Conservation (phyloP, 2,797 vertebrate genomes). For the Holocentrus rufus region DNA sequence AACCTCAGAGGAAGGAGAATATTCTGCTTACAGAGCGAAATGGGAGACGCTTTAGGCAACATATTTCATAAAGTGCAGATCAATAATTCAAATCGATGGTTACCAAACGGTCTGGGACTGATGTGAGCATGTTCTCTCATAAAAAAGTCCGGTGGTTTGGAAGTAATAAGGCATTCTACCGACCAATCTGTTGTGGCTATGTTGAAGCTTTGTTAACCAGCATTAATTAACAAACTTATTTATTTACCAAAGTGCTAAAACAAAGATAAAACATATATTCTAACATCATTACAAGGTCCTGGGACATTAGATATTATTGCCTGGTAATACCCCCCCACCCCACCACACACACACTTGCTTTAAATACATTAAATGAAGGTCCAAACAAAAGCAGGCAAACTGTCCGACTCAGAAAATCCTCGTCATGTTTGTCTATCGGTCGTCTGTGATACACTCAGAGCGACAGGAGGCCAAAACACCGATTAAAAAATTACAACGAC, state of each 20-base stretch:
- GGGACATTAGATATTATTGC: constrained; percentile 66
- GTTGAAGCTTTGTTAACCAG: constrained; percentile 53
- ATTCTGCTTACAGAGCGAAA: constrained; percentile 37
- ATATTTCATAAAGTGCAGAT: constrained; percentile 74
- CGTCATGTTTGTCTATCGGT: constrained; percentile 48
- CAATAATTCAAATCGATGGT: constrained; percentile 44
- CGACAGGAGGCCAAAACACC: constrained; percentile 68
- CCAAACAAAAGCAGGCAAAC: constrained; percentile 69
- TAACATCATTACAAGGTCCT: constrained; percentile 45
- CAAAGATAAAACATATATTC: constrained; percentile 16
- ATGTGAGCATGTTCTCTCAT: constrained; percentile 42
- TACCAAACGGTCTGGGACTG: constrained; percentile 45
- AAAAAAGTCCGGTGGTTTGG: constrained; percentile 47
- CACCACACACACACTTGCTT: constrained; percentile 34
- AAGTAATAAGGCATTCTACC: constrained; percentile 66
- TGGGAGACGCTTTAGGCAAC: constrained; percentile 29
- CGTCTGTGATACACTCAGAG: constrained; percentile 68
- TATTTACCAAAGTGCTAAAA: constrained; percentile 43
- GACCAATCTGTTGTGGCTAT: constrained; percentile 36
- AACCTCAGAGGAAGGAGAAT: constrained; percentile 66
- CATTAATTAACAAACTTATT: constrained; percentile 39
- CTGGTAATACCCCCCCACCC: constrained; percentile 55
- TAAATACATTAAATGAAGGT: constrained; percentile 45
- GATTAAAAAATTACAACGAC: constrained; percentile 64
- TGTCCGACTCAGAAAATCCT: constrained; percentile 23